A percentile compares a stretch with the other conserved stretches of the same genome.
These are phyloP conservation scores for Darevskia mixta DNA, from an alignment of 2,797 vertebrate species.

Conservation along the genomic window DNA sequence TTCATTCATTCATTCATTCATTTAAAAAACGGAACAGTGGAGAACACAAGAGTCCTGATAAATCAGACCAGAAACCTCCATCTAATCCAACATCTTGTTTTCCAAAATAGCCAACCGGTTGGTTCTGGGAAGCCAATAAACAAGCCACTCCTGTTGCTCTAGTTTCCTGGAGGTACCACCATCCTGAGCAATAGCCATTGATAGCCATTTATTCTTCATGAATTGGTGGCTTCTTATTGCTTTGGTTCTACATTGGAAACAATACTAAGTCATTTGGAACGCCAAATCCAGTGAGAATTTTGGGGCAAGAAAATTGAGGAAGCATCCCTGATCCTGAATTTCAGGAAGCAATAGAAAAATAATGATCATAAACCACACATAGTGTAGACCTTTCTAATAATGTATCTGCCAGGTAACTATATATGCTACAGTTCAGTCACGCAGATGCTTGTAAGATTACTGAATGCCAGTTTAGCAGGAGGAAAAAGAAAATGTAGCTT, in stretches of 20 bases:
- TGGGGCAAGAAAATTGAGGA: background rate
- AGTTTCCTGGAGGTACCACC: no score
- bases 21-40: background rate
- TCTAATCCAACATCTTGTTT: no score
- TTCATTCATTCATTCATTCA: background rate
- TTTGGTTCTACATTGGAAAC: background rate
- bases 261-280: background rate
- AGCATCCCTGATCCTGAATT: background rate
- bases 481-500: background rate
- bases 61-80: no score
- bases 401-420: background rate
- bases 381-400: background rate
- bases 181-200: no score
- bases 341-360: conserved; percentile 8
- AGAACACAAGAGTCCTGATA: background rate
- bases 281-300: background rate
- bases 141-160: no score
- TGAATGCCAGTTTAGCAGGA: background rate
- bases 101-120: no score
- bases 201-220: no score
- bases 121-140: no score
- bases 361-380: background rate
- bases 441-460: background rate
- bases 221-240: background rate
- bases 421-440: background rate